Evolutionary conservation across 23 tunicate species (phyloP).

Genomic region (Ciona savignyi): DNA sequence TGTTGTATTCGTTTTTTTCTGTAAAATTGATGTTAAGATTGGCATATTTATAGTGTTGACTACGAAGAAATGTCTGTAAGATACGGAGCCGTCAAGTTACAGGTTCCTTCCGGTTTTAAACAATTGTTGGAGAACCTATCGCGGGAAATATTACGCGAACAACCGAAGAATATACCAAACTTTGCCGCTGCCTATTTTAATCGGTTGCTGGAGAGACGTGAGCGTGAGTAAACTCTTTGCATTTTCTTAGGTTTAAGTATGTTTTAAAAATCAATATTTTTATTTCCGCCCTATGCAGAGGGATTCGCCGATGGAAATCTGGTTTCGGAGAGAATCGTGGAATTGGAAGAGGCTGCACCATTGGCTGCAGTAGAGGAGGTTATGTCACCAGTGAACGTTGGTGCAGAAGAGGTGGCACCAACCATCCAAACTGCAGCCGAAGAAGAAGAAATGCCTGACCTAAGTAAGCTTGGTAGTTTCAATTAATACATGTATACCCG

Average conservation of each 20-base stretch:
- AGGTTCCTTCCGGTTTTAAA: slow-evolving; percentile 58
- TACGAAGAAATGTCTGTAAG: slow-evolving; percentile 80
- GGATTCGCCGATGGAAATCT: slow-evolving; percentile 32
- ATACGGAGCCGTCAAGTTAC: slow-evolving; percentile 63
- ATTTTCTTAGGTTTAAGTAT: too few relatives aligned
- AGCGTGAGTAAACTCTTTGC: slow-evolving; percentile 42
- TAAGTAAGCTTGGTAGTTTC: slow-evolving; percentile 5
- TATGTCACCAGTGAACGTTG: slow-evolving; percentile 6
- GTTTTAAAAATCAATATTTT: not conserved
- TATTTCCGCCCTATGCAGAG: slow-evolving; percentile 8
- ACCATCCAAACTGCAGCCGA: not conserved
- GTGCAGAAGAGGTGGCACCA: slow-evolving; percentile 6
- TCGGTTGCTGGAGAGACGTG: slow-evolving; percentile 46
- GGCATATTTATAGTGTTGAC: slow-evolving; percentile 39
- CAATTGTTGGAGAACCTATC: slow-evolving; percentile 58
- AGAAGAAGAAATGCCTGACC: slow-evolving; percentile 68
- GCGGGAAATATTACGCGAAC: slow-evolving; percentile 62
- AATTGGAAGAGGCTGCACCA: not conserved
- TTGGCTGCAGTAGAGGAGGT: slow-evolving; percentile 7
- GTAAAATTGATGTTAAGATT: too few relatives aligned
- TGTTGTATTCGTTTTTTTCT: too few relatives aligned
- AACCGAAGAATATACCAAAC: slow-evolving; percentile 60
- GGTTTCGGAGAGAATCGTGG: slow-evolving; percentile 47
- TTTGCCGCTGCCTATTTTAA: slow-evolving; percentile 70
- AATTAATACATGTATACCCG: too few relatives aligned